phyloP scores from a whole-genome alignment of 2,113 vertebrate genomes.

The Procavia capensis region DNA sequence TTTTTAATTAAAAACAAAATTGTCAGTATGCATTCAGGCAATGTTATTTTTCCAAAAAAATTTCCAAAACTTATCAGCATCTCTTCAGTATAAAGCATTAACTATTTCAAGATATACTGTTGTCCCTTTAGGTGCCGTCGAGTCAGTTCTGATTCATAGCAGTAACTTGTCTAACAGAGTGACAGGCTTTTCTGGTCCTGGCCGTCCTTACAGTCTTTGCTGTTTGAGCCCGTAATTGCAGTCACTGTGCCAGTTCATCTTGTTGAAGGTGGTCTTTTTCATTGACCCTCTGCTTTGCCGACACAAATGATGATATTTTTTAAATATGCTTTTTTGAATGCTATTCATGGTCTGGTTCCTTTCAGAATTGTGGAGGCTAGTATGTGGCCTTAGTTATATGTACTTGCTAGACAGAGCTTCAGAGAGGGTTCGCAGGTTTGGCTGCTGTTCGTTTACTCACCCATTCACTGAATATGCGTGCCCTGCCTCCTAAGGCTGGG shows the following conservation, averaged over 20 bases:
- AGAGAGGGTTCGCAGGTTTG: neutral
- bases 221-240: too few species aligned
- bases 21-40: neutral
- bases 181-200: too few species aligned
- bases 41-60: neutral
- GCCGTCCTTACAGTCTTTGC: too few species aligned
- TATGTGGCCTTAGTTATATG: neutral
- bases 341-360: neutral
- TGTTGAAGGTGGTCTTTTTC: too few species aligned
- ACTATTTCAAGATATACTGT: neutral
- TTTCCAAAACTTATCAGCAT: neutral
- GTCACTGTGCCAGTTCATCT: too few species aligned
- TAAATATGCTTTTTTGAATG: neutral
- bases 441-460: neutral
- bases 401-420: neutral
- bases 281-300: too few species aligned
- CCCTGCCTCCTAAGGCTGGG: neutral
- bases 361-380: neutral
- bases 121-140: neutral
- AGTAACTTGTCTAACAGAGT: neutral
- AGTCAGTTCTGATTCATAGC: neutral
- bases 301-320: neutral
- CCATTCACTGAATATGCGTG: neutral
- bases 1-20: conserved; percentile 25
- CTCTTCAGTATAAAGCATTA: neutral